phyloP scores from a whole-genome alignment of 2,888 invertebrate species.

The Melanotus villosus region DNA sequence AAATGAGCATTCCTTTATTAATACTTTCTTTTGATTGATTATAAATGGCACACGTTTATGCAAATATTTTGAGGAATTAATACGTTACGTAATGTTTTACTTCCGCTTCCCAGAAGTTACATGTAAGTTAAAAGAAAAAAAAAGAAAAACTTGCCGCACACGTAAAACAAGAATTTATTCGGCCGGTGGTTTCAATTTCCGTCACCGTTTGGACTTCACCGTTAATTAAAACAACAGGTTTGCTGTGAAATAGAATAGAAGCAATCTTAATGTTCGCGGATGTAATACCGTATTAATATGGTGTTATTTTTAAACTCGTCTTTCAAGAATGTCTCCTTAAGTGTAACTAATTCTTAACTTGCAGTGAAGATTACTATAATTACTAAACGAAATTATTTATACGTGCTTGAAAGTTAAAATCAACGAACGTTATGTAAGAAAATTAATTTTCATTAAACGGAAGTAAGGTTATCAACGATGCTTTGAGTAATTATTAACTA shows the following conservation, averaged over 20 bases:
- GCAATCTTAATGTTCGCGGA: background rate
- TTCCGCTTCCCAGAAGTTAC: slow-evolving; percentile 8
- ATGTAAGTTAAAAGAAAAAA: too few relatives aligned
- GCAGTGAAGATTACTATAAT: too few relatives aligned
- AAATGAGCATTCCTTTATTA: background rate
- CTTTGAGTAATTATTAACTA: too few relatives aligned
- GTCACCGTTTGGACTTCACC: slow-evolving; percentile 16
- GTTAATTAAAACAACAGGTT: slow-evolving; percentile 21
- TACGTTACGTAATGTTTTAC: background rate
- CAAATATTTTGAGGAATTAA: slow-evolving; percentile 6
- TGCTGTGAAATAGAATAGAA: slow-evolving; percentile 11
- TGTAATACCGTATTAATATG: background rate
- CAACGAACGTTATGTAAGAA: too few relatives aligned
- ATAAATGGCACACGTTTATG: background rate
- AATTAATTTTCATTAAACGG: too few relatives aligned
- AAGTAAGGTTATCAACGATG: too few relatives aligned
- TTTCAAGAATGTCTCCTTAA: too few relatives aligned
- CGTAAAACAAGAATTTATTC: slow-evolving; percentile 11
- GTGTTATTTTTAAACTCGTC: background rate
- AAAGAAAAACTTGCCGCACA: background rate
- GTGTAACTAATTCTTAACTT: too few relatives aligned
- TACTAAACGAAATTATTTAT: too few relatives aligned
- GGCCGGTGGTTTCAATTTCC: slow-evolving; percentile 19
- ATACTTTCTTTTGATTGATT: slow-evolving; percentile 20
- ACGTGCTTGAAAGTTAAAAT: too few relatives aligned